Evolutionary conservation across 2,113 vertebrate genomes (phyloP).

Genomic region (Onychorhynchus coronatus): DNA sequence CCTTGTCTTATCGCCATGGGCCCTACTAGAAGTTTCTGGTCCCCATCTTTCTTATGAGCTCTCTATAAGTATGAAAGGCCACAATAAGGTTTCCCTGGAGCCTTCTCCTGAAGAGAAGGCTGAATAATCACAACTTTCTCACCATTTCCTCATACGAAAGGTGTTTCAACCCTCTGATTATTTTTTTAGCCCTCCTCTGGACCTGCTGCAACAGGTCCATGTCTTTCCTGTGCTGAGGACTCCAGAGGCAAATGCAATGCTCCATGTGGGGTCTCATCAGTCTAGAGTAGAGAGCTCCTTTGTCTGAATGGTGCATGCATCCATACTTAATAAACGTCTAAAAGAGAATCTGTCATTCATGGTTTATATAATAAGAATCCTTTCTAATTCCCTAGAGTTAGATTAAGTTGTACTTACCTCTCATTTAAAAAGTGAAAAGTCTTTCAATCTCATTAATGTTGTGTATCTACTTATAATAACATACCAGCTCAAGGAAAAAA

Average conservation of each 20-base stretch:
- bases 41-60: neutral
- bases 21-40: neutral
- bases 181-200: neutral
- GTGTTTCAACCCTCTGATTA: rapidly evolving
- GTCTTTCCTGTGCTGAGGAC: neutral
- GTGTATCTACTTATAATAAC: neutral
- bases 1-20: neutral
- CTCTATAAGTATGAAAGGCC: neutral
- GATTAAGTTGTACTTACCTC: neutral
- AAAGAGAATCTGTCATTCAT: neutral
- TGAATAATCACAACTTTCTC: neutral
- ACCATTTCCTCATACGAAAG: neutral
- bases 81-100: neutral
- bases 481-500: neutral
- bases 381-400: neutral
- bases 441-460: neutral
- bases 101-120: too few relatives aligned
- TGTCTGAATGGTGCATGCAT: neutral
- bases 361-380: neutral
- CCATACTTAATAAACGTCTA: neutral
- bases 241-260: neutral
- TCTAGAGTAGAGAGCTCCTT: neutral
- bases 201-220: neutral
- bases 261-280: neutral
- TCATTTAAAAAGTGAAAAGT: neutral